Evolutionary conservation across 1,140 invertebrate species (phyloP).

Genomic region (Leptopilina boulardi): DNA sequence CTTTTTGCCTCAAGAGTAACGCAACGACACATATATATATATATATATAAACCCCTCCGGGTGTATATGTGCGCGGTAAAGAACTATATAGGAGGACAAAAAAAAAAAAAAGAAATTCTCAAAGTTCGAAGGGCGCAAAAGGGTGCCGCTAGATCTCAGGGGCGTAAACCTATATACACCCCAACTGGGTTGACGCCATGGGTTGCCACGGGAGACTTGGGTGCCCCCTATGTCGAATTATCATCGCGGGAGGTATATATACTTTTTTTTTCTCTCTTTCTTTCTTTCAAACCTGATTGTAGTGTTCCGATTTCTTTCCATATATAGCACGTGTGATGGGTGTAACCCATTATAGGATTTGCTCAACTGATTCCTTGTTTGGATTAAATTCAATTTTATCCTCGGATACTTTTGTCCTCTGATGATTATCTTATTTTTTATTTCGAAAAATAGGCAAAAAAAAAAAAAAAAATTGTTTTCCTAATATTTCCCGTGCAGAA

Average conservation of each 20-base stretch:
- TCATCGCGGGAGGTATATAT: conserved; percentile 64
- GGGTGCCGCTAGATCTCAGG: conserved; percentile 67
- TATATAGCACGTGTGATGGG: conserved; percentile 67
- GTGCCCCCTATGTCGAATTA: conserved; percentile 64
- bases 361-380: conserved; percentile 66
- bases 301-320: conserved; percentile 71
- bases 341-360: conserved; percentile 63
- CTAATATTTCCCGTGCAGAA: no score
- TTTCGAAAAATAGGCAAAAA: no score
- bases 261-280: no score
- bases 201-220: conserved; percentile 60
- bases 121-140: conserved; percentile 53
- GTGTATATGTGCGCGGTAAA: neutral
- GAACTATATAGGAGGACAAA: conserved; percentile 32
- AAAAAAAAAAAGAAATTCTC: conserved; percentile 45
- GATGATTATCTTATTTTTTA: no score
- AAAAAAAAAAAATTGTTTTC: no score
- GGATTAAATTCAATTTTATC: conserved; percentile 59
- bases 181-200: conserved; percentile 55
- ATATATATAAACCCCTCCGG: conserved; percentile 44
- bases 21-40: no score
- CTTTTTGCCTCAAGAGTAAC: conserved; percentile 49
- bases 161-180: conserved; percentile 67
- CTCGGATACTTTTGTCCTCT: conserved; percentile 21
- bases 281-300: conserved; percentile 65